These are phyloP conservation scores for Hydroisotoma schaefferi DNA, from an alignment of 2,888 invertebrate genomes.

Conservation along the genomic window DNA sequence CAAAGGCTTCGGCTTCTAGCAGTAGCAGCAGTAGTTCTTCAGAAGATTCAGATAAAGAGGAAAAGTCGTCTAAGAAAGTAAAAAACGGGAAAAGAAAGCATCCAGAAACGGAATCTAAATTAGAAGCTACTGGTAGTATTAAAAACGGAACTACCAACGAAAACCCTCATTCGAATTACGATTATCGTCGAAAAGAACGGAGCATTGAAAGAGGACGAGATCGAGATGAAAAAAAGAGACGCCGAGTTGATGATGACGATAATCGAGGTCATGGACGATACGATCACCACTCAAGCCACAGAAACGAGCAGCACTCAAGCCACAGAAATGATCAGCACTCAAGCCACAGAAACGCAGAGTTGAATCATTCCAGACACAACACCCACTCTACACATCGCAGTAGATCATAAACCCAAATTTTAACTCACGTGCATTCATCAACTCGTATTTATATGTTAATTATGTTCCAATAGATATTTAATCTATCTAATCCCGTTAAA, in stretches of 20 bases:
- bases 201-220: background rate
- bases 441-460: background rate
- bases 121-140: background rate
- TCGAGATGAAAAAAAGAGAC: background rate
- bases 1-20: conserved; percentile 1
- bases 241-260: background rate
- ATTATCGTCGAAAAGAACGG: background rate
- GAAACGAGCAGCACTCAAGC: no score
- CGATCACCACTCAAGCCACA: no score
- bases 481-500: no score
- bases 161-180: background rate
- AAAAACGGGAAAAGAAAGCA: background rate
- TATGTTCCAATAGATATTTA: no score
- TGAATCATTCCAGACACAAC: background rate
- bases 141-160: no score
- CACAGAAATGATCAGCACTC: background rate
- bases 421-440: no score
- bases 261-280: no score
- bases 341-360: background rate
- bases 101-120: background rate
- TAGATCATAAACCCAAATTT: no score
- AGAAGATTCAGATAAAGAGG: conserved; percentile 1
- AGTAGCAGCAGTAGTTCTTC: conserved; percentile 30
- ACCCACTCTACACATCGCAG: background rate
- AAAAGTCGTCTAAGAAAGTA: background rate